A percentile compares a stretch with the other conserved stretches of the same genome.
Evolutionary conservation across 1,140 invertebrate species (phyloP).

Genomic region (Meloidogyne exigua): DNA sequence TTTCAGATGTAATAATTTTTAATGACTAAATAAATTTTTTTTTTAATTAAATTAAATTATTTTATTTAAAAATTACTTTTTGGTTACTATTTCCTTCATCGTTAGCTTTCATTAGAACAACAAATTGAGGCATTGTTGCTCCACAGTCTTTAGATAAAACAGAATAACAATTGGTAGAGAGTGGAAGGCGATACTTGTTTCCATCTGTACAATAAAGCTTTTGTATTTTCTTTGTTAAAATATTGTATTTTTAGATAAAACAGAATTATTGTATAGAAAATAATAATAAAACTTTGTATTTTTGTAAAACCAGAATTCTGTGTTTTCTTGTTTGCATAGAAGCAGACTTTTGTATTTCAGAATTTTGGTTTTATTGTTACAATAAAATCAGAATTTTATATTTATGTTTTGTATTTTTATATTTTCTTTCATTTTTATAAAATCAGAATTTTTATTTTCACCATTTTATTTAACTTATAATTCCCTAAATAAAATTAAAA

Average conservation of each 20-base stretch:
- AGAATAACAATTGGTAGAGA: constrained; percentile 28
- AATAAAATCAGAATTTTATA: no score
- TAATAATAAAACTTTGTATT: not conserved
- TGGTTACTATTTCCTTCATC: not conserved
- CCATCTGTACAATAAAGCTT: constrained; percentile 9
- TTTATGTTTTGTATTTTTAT: no score
- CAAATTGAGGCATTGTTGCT: constrained; percentile 29
- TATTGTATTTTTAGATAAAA: no score
- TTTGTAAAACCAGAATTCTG: no score
- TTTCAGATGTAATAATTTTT: constrained; percentile 36
- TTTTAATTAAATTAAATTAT: not conserved
- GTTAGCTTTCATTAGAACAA: constrained; percentile 38
- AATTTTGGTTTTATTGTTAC: no score
- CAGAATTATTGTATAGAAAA: no score
- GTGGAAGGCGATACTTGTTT: constrained; percentile 24
- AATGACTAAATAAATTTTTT: constrained; percentile 34
- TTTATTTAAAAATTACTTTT: not conserved
- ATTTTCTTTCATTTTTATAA: no score
- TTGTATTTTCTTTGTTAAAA: no score
- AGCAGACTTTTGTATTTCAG: no score
- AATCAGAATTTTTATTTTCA: no score
- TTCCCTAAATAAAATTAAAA: not conserved
- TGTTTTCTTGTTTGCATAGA: no score
- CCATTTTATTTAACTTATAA: no score
- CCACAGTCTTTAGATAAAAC: constrained; percentile 44